Evolutionary conservation across 2,797 vertebrate genomes (phyloP).

Genomic region (Gymnoscopelus microlampas): DNA sequence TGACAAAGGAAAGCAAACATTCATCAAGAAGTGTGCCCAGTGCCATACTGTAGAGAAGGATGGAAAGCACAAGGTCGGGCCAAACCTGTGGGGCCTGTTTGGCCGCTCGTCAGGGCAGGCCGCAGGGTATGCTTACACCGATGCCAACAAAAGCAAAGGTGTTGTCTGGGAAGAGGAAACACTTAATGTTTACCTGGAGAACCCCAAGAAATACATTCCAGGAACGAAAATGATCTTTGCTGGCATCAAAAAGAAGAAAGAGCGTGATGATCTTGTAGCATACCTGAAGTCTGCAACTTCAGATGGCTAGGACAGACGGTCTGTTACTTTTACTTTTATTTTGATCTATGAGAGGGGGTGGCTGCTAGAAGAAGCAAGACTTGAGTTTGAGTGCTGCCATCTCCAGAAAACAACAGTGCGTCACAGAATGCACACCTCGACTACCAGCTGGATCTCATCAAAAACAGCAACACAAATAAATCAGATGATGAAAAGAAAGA

Average conservation of each 20-base stretch:
- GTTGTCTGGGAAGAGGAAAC: conserved; percentile 84
- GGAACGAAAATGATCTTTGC: conserved; percentile 91
- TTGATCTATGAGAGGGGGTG: too few species aligned
- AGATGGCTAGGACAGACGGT: not conserved
- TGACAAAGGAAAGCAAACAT: conserved; percentile 84
- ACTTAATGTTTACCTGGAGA: conserved; percentile 87
- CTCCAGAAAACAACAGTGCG: too few species aligned
- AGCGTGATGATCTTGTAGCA: conserved; percentile 83
- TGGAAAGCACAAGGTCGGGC: conserved; percentile 85
- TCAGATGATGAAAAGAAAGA: too few species aligned
- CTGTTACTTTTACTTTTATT: too few species aligned
- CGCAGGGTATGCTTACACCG: conserved; percentile 82
- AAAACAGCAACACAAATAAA: too few species aligned
- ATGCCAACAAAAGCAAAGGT: conserved; percentile 89
- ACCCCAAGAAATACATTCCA: conserved; percentile 92
- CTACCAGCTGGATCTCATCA: too few species aligned
- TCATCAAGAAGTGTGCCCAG: conserved; percentile 86
- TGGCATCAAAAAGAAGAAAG: conserved; percentile 89
- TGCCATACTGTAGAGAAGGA: conserved; percentile 86
- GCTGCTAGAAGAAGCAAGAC: too few species aligned
- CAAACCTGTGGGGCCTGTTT: conserved; percentile 86
- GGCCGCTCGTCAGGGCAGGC: conserved; percentile 84
- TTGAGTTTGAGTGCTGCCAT: too few species aligned
- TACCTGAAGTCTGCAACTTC: conserved; percentile 88
- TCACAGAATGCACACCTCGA: too few species aligned